Percentiles rank a stretch among this genome's conserved stretches.
phyloP scores from a whole-genome alignment of 2,113 vertebrate species.

The Cygnus atratus region DNA sequence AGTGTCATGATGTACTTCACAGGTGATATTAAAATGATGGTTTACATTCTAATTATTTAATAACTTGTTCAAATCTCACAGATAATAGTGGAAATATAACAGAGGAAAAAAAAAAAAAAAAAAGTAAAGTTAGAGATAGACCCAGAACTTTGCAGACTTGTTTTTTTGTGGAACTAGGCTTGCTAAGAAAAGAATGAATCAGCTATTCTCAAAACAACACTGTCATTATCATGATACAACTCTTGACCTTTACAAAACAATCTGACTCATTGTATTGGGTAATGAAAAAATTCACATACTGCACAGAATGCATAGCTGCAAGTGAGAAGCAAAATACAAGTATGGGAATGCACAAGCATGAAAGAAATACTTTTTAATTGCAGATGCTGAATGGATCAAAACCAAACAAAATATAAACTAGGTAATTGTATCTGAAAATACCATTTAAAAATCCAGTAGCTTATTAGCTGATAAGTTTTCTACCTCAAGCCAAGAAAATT shows the following conservation, averaged over 20 bases:
- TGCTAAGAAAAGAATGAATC: not conserved
- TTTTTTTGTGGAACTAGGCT: not conserved
- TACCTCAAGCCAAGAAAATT: not conserved
- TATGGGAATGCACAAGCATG: not conserved
- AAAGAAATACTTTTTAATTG: not conserved
- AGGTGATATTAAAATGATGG: not conserved
- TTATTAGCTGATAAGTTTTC: not conserved
- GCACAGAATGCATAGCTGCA: not conserved
- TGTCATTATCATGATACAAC: not conserved
- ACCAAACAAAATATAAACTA: not conserved
- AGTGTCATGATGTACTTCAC: not conserved
- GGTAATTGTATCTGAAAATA: not conserved
- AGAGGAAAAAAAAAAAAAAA: too few relatives aligned
- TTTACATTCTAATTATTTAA: not conserved
- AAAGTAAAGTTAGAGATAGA: not conserved
- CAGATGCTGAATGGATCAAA: not conserved
- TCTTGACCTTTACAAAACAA: not conserved
- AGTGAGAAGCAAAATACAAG: not conserved
- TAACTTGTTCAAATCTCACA: not conserved
- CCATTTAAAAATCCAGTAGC: not conserved
- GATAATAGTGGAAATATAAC: not conserved
- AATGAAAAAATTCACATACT: not conserved
- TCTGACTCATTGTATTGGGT: not conserved
- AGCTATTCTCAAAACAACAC: not conserved
- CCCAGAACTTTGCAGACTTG: not conserved